Base-by-base conservation (phyloP, 2,797 vertebrate genomes). In the Capromys pilorides region DNA sequence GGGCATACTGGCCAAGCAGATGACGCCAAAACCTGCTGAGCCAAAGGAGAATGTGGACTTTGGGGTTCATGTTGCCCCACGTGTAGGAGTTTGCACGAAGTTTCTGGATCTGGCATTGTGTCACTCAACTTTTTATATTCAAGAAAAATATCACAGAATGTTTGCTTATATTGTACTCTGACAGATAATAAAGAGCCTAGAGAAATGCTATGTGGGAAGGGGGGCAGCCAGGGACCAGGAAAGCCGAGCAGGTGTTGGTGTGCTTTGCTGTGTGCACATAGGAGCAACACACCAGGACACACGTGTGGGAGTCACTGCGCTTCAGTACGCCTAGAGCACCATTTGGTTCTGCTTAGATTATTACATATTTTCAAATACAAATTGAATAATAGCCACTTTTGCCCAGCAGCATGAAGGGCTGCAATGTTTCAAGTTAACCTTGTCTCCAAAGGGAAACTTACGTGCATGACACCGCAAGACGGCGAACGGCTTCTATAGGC, bases 351-450 rank as follows among this genome's bases (percentile, higher is more conserved):
- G 94, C 94, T 98, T 97, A 97, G 73, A 94, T 96, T 97, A 96
- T 90, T 94, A 96, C 97, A 96, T 96, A 97, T 95, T 94, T 94
- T 97, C 95, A 88, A 91, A 90, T 79, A 81, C 96, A 97, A 97
- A 98, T 97, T 98, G 93, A 97, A 96, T 97, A 98, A 97, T 94
- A 95, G 95, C 97, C 95, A 96, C 96, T 95, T 97, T 97, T 97
- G 93, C 95, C 97, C 93, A 97, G 91, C 94, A 98, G 96, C 96
- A 45, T 96, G 95, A 97, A 97, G 90, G 90, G 91, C 96, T 96
- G 73, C 78, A 93, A 88, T 86, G 88, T 93, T 97, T 66, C 83
- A 88, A 92, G 97, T 96, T 85, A 96, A 93, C 61, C 67, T 92
- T 86, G 31, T 79, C 94, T 97, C 57, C 89, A 54, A 93, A 95